A percentile compares a stretch with the other conserved stretches of the same genome.
phyloP scores from a whole-genome alignment of 2,888 invertebrate genomes.

The Drosophila neonasuta region DNA sequence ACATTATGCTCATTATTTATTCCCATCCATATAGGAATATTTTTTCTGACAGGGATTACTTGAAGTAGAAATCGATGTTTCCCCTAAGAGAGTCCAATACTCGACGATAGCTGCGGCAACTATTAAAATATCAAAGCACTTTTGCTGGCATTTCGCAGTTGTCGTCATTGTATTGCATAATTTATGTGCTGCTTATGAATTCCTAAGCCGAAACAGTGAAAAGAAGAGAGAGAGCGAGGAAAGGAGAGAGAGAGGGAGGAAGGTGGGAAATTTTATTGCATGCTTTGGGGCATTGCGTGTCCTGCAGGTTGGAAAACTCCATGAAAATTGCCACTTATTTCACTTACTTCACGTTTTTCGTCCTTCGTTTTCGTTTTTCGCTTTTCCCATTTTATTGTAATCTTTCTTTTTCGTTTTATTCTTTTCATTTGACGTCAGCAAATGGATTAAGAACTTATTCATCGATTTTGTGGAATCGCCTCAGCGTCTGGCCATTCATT shows the following conservation, averaged over 20 bases:
- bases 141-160: slow-evolving; percentile 43
- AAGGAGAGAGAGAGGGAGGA: neutral
- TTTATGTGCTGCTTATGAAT: slow-evolving; percentile 42
- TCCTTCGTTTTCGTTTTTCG: neutral
- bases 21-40: too few relatives aligned
- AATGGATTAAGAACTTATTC: slow-evolving; percentile 65
- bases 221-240: neutral
- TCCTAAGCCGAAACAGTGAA: neutral
- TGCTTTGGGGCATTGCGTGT: slow-evolving; percentile 49
- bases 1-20: too few relatives aligned
- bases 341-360: slow-evolving; percentile 23
- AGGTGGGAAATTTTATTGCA: slow-evolving; percentile 31
- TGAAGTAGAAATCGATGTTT: too few relatives aligned
- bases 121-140: slow-evolving; percentile 37
- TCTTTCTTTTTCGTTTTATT: slow-evolving; percentile 7
- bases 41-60: too few relatives aligned
- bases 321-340: slow-evolving; percentile 55
- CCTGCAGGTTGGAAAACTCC: slow-evolving; percentile 36
- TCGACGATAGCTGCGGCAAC: neutral
- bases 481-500: slow-evolving; percentile 37
- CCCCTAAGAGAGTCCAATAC: too few relatives aligned
- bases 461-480: slow-evolving; percentile 59
- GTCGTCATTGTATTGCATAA: slow-evolving; percentile 49
- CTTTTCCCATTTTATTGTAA: neutral
- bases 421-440: slow-evolving; percentile 47